A percentile compares a stretch with the other conserved stretches of the same genome.
These are phyloP conservation scores for Tachystola acroxantha DNA, from an alignment of 2,888 invertebrate species.

Conservation along the genomic window DNA sequence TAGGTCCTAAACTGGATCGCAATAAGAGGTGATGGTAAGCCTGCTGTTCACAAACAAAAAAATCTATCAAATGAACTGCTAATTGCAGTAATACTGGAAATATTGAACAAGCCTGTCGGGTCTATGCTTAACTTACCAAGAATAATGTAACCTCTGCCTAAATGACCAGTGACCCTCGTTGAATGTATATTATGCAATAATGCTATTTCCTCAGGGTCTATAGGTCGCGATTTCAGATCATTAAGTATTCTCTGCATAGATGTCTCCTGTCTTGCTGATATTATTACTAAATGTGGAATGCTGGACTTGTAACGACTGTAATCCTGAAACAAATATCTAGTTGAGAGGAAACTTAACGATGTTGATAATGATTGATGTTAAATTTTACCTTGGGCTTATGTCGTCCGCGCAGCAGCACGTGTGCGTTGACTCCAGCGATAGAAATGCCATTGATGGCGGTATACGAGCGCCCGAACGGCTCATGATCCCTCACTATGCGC, in stretches of 20 bases:
- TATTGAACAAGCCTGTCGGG: no score
- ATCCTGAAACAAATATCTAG: slow-evolving; percentile 28
- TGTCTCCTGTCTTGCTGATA: slow-evolving; percentile 77
- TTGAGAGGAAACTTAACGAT: not conserved
- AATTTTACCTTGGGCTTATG: slow-evolving; percentile 38
- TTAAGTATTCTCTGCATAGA: slow-evolving; percentile 49
- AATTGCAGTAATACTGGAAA: no score
- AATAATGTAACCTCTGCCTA: slow-evolving; percentile 81
- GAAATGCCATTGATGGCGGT: slow-evolving; percentile 44
- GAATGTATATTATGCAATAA: slow-evolving; percentile 66
- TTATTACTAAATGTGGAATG: slow-evolving; percentile 68
- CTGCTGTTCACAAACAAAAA: no score
- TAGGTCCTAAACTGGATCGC: no score
- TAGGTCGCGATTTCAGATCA: slow-evolving; percentile 32
- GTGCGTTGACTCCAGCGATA: slow-evolving; percentile 37
- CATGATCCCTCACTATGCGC: slow-evolving; percentile 30
- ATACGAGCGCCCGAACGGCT: slow-evolving; percentile 27
- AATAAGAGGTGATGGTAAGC: no score
- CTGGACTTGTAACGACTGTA: slow-evolving; percentile 29
- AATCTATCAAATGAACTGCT: no score
- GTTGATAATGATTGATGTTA: not conserved
- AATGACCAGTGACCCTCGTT: slow-evolving; percentile 74
- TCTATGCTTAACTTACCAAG: slow-evolving; percentile 23
- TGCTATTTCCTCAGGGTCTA: slow-evolving; percentile 68
- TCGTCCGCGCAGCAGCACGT: slow-evolving; percentile 42